Evolutionary conservation across 2,888 invertebrate species (phyloP), one percentile per base, ranked within the genome.

Genomic region (Drosophila nigritarsus): DNA sequence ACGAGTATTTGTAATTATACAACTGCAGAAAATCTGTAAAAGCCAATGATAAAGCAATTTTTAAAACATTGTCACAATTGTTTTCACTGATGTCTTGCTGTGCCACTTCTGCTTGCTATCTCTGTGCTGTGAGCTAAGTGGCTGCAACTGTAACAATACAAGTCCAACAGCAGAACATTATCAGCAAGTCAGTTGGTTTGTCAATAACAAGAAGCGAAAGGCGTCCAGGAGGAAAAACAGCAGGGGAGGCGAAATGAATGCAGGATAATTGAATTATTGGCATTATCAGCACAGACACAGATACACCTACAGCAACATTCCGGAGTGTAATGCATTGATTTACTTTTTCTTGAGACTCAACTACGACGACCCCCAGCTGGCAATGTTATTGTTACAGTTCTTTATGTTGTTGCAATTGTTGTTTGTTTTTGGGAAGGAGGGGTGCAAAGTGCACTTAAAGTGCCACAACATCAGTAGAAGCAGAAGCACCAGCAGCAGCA

Each of bases 251-350:
- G 15, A 58, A 69, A 70, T 49, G 70, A 70, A 79, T 65, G 73
- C 70, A 64, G 74, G 78, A 80, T 82, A 87, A 89, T 89, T 80
- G 80, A 82, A 84, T 87, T 84, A 89, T 87, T 87, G 87, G 77
- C 77, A 82, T 78, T 82, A 87, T 87, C 87, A 87, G 73, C 71
- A 72, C 77, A 11, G 49, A 45, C n/a, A 73, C 4, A 65, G 15
- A 50, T 7, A 51, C 0, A n/a, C 7, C 42, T 63, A 62, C 29
- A 65, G 77, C 60, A 66, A 73, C 71, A 87, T 71, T 82, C 85
- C 67, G 75, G 80, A 71, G 71, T 86, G 86, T 73, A 86, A 86
- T 88, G 75, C 73, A 72, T 78, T 84, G 86, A 86, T 86, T 82
- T 83, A 86, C 86, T 80, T 74, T 54, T 70, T 20, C 24, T 15